phyloP scores from a whole-genome alignment of 2,888 invertebrate genomes.

The Agonopterix heracliana region DNA sequence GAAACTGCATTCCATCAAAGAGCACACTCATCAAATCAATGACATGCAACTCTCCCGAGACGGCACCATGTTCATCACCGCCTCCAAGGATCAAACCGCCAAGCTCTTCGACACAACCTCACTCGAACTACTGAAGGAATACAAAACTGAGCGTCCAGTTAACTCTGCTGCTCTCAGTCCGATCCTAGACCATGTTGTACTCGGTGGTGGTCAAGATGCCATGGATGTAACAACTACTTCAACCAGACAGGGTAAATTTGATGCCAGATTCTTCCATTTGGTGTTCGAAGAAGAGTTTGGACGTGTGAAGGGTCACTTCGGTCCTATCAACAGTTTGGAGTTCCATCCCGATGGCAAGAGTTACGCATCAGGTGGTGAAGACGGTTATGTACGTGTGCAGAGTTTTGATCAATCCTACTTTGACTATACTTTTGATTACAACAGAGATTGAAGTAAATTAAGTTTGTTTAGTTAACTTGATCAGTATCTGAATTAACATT shows the following conservation, averaged over 20 bases:
- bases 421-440: constrained; percentile 95
- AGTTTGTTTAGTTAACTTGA: background rate
- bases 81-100: constrained; percentile 97
- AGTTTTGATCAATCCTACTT: constrained; percentile 97
- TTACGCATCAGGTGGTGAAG: constrained; percentile 98
- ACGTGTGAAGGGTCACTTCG: constrained; percentile 99
- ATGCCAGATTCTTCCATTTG: constrained; percentile 94
- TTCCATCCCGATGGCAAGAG: constrained; percentile 99
- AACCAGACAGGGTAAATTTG: constrained; percentile 96
- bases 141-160: constrained; percentile 97
- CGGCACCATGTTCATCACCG: constrained; percentile 96
- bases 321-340: constrained; percentile 98
- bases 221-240: constrained; percentile 99
- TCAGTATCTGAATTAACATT: constrained; percentile 7
- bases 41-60: constrained; percentile 98
- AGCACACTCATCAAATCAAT: constrained; percentile 92
- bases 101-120: constrained; percentile 95
- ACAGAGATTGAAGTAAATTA: constrained; percentile 50
- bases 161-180: constrained; percentile 99
- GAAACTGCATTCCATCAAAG: constrained; percentile 84
- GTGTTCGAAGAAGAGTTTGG: constrained; percentile 98
- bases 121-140: constrained; percentile 92
- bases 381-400: constrained; percentile 97
- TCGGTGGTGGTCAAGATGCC: constrained; percentile 99
- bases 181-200: constrained; percentile 94